phyloP scores from a whole-genome alignment of 2,888 invertebrate genomes.

The Synanthedon andrenaeformis region DNA sequence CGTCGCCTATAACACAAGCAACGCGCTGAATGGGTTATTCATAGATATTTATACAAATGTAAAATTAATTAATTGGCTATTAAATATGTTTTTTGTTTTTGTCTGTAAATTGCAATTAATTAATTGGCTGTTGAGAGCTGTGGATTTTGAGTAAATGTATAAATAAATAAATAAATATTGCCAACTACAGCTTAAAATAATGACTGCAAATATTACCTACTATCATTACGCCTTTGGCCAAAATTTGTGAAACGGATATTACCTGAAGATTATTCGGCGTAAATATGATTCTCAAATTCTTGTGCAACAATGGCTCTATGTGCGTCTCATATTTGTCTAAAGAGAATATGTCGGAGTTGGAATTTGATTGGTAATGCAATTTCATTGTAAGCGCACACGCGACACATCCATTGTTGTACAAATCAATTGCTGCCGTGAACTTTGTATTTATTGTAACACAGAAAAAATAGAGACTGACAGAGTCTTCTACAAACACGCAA shows the following conservation, averaged over 20 bases:
- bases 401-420: slow-evolving; percentile 60
- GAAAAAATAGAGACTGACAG: slow-evolving; percentile 52
- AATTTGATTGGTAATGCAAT: slow-evolving; percentile 44
- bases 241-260: slow-evolving; percentile 3
- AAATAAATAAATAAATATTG: too few relatives aligned
- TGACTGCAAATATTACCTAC: too few relatives aligned
- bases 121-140: too few relatives aligned
- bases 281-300: slow-evolving; percentile 48
- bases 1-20: too few relatives aligned
- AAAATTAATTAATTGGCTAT: too few relatives aligned
- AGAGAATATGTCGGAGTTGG: slow-evolving; percentile 39
- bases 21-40: too few relatives aligned
- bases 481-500: slow-evolving; percentile 56
- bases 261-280: slow-evolving; percentile 50
- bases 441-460: slow-evolving; percentile 46
- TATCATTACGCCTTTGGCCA: too few relatives aligned
- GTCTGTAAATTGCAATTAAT: too few relatives aligned
- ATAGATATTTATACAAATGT: too few relatives aligned
- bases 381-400: slow-evolving; percentile 46
- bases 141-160: too few relatives aligned
- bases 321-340: slow-evolving; percentile 52
- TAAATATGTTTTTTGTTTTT: too few relatives aligned
- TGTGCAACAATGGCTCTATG: slow-evolving; percentile 55
- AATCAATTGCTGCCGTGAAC: slow-evolving; percentile 38
- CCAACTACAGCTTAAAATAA: too few relatives aligned